A percentile compares a stretch with the other conserved stretches of the same genome.
Conservation (phyloP, 2,113 vertebrate species). For the Hemibagrus wyckioides region DNA sequence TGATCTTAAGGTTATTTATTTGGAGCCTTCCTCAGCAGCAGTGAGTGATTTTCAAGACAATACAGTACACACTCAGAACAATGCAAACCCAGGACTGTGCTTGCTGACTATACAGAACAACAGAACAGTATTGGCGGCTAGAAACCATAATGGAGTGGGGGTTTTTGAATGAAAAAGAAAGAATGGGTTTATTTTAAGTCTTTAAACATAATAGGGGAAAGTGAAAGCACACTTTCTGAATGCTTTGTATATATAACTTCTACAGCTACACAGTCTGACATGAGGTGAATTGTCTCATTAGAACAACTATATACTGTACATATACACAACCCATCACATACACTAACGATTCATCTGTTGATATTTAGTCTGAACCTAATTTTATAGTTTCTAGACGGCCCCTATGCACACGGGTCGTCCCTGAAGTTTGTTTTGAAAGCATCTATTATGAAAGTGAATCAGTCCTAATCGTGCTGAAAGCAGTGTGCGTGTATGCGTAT, state of each 20-base stretch:
- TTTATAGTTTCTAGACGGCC: slow-evolving; percentile 36
- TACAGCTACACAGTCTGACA: neutral
- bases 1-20: neutral
- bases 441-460: slow-evolving; percentile 48
- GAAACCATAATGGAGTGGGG: neutral
- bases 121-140: neutral
- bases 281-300: neutral
- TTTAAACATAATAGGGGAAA: neutral
- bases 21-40: neutral
- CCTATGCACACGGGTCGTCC: slow-evolving; percentile 17
- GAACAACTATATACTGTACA: neutral
- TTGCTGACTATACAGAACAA: neutral
- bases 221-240: neutral
- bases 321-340: neutral
- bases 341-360: slow-evolving; percentile 52
- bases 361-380: slow-evolving; percentile 48
- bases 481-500: neutral
- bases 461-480: slow-evolving; percentile 37
- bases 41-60: neutral
- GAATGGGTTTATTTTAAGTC: neutral
- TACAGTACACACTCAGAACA: neutral
- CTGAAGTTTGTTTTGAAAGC: slow-evolving; percentile 42
- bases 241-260: neutral
- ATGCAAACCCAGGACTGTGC: neutral
- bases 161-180: neutral